Conservation (phyloP, 2,797 vertebrate genomes). For the Siniperca obscura region DNA sequence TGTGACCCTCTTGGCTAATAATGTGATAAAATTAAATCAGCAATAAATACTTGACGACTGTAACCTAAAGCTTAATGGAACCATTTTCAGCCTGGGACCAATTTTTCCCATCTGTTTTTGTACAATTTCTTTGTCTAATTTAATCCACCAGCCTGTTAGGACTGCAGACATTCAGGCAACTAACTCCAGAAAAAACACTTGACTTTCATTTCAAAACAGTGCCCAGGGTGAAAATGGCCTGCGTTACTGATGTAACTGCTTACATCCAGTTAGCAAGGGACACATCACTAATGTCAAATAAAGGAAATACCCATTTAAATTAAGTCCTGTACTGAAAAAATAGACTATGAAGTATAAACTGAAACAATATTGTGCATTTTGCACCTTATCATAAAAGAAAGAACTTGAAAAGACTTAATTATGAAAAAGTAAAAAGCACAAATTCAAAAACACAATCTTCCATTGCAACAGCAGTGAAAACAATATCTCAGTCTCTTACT, state of each 20-base stretch:
- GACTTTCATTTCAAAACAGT: not conserved
- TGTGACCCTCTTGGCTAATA: constrained; percentile 30
- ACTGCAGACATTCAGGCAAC: constrained; percentile 8
- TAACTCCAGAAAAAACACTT: not conserved
- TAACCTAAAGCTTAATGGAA: constrained; percentile 34
- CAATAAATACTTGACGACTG: constrained; percentile 30
- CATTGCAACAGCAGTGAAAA: not conserved
- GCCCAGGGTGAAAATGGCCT: not conserved
- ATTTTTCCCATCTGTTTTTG: too few relatives aligned
- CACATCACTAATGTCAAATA: not conserved
- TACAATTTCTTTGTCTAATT: too few relatives aligned
- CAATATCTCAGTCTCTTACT: not conserved
- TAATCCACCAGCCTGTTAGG: constrained; percentile 10
- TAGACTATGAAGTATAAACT: not conserved
- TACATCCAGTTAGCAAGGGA: not conserved
- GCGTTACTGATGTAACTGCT: not conserved
- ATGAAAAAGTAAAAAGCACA: constrained; percentile 1
- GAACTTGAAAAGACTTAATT: not conserved
- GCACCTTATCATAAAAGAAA: not conserved
- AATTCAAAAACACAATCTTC: not conserved
- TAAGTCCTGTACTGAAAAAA: not conserved
- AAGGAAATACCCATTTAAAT: not conserved
- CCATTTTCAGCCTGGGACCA: constrained; percentile 11
- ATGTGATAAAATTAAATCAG: constrained; percentile 45
- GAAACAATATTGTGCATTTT: not conserved